These are phyloP conservation scores for Hippopotamyrus pictus DNA, from an alignment of 2,797 vertebrate genomes.

Conservation along the genomic window DNA sequence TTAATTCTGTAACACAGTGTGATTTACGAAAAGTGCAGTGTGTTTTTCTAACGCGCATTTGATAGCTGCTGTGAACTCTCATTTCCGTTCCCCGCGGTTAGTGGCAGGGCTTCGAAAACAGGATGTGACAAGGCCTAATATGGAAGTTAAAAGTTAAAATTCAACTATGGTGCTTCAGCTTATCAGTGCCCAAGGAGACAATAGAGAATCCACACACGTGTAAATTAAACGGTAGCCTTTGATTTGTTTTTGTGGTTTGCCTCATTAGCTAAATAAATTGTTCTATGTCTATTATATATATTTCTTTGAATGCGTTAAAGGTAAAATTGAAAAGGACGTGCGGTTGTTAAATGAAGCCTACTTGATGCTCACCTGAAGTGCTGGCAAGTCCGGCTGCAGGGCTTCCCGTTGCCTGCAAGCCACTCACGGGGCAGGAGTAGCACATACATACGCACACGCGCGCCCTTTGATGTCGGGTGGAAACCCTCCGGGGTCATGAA, in stretches of 20 bases:
- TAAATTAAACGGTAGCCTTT: background rate
- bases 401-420: background rate
- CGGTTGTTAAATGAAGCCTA: background rate
- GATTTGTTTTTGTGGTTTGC: background rate
- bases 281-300: background rate
- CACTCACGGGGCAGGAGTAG: background rate
- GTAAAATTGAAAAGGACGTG: background rate
- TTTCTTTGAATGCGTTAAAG: background rate
- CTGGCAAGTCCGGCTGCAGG: background rate
- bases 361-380: background rate
- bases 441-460: background rate
- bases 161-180: background rate
- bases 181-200: background rate
- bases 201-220: background rate
- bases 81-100: background rate
- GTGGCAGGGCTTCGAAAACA: background rate
- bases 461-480: conserved; percentile 66
- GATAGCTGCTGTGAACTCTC: background rate
- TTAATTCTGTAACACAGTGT: background rate
- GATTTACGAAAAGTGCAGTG: background rate
- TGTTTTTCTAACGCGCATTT: background rate
- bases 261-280: background rate
- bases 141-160: background rate
- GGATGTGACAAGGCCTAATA: conserved; percentile 2
- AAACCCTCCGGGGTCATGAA: conserved; percentile 71